Base-by-base conservation (phyloP, 2,888 invertebrate species). In the Drosophila diplacantha region DNA sequence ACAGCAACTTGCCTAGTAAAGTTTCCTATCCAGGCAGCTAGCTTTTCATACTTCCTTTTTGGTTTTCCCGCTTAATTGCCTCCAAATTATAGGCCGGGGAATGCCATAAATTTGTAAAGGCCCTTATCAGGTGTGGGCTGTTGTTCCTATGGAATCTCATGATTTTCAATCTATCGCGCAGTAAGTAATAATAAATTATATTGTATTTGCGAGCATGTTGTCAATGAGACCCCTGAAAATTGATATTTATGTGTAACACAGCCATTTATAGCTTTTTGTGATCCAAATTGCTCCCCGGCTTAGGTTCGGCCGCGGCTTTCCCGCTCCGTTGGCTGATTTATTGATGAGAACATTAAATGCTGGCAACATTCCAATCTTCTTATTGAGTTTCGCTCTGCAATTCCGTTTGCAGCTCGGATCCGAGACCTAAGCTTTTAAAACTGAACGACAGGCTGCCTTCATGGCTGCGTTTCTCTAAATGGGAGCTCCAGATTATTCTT, bases 281-380 rank as follows among this genome's bases (percentile, higher is more conserved):
- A 35, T 56, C 31, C 56, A 32, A 54, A 57, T 57, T 34, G 56
- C 34, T 31, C 5, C 24, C 16, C 22, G 31, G 55, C 54, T 39
- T 34, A 55, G 39, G 20, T 39, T 24, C n/a, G 22, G 12, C 20
- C 29, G 43, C 31, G 16, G 37, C 22, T 7, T 11, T 5, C 26
- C 20, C 22, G 3, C 11, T 41, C 24, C 26, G 2, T 5, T n/a
- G 18, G n/a, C 26, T 62, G 63, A 63, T 63, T 63, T 63, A 63
- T 63, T 63, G 64, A 55, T 63, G 41, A 47, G 24, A 52, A 38
- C 60, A 61, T 62, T 62, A 62, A 62, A 62, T 61, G 63, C 24
- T 24, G 35, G 35, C 34, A 47, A 32, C 46, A 55, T 64, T 55
- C 39, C 46, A 63, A 63, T 63, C 54, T 54, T 34, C 63, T 63